Evolutionary conservation across 2,113 vertebrate species (phyloP).

Genomic region (Scalopus aquaticus): DNA sequence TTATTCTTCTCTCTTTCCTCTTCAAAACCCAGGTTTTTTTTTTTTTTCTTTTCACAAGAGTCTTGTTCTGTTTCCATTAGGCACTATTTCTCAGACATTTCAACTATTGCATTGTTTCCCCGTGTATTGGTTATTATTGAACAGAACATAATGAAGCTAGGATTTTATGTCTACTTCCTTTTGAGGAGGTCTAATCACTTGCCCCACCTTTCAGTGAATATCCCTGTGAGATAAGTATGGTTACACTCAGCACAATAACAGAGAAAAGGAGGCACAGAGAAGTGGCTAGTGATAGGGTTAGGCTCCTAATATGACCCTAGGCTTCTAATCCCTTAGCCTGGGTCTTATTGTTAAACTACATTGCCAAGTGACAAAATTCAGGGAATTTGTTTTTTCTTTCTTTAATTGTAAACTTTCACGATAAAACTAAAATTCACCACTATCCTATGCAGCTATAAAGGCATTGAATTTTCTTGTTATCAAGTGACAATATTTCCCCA

Average conservation of each 20-base stretch:
- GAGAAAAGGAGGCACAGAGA: constrained; percentile 11
- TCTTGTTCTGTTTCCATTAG: constrained; percentile 44
- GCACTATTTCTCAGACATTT: constrained; percentile 49
- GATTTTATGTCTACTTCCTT: constrained; percentile 51
- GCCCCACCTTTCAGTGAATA: constrained; percentile 13
- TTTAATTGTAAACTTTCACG: constrained; percentile 2
- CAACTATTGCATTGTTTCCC: constrained; percentile 42
- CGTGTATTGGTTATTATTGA: constrained; percentile 48
- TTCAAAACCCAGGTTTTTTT: constrained; percentile 49
- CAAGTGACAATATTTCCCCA: background rate
- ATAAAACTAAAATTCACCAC: constrained; percentile 27
- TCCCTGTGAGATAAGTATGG: background rate
- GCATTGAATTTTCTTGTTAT: background rate
- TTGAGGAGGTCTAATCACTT: constrained; percentile 43
- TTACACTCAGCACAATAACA: constrained; percentile 7
- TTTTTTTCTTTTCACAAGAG: background rate
- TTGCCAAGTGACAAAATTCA: background rate
- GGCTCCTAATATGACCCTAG: background rate
- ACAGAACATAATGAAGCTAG: constrained; percentile 56
- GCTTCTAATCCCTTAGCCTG: background rate
- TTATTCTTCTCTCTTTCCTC: constrained; percentile 37
- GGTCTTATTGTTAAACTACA: background rate
- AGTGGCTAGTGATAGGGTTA: background rate
- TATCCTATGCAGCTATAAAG: background rate
- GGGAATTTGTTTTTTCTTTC: background rate